Base-by-base conservation (phyloP, 2,888 invertebrate genomes). In the Ctena decussata region DNA sequence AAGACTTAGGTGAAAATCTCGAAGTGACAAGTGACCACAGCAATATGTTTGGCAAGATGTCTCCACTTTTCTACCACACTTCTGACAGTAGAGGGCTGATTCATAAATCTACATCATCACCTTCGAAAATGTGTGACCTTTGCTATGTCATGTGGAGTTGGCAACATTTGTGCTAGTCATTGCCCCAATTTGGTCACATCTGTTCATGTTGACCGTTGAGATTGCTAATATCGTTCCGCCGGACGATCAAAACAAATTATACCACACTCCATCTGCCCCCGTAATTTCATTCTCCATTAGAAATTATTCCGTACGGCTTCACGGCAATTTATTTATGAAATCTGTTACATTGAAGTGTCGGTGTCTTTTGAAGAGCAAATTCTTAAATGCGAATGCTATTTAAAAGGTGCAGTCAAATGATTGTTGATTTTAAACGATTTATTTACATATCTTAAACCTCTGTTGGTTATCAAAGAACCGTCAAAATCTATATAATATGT, bases 381-480 rank as follows among this genome's bases (percentile, higher is more conserved):
- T 35, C 24, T 35, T 65, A 6, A 65, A 65, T 65, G 35, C 5
- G 24, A 65, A 65, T 30, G 35, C 30, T 11, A 65, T 65, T 65
- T 24, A 65, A 65, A 65, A 65, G 65, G 65, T 30, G 65, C 65
- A 65, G 65, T 35, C 18, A 21, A 35, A 35, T 65, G 1, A 35
- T 35, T 65, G 65, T 65, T 65, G 24, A 5, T 32, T 65, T 65
- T 65, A 65, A 82, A 77, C 44, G 44, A 73, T 77, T 41, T 86
- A 80, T 86, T 86, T 86, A 80, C 86, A 49, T 86, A 72, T 74
- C 37, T 76, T 82, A 72, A n/a, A 60, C 73, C 69, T 73, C 49
- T 80, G 72, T 80, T 80, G 71, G 80, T 49, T 77, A 80, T 82
- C 82, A 82, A 85, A 85, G 85, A 41, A 37, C 39, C 70, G 65